Base-by-base conservation (phyloP, 2,888 invertebrate genomes). In the Anticlea derivata region DNA sequence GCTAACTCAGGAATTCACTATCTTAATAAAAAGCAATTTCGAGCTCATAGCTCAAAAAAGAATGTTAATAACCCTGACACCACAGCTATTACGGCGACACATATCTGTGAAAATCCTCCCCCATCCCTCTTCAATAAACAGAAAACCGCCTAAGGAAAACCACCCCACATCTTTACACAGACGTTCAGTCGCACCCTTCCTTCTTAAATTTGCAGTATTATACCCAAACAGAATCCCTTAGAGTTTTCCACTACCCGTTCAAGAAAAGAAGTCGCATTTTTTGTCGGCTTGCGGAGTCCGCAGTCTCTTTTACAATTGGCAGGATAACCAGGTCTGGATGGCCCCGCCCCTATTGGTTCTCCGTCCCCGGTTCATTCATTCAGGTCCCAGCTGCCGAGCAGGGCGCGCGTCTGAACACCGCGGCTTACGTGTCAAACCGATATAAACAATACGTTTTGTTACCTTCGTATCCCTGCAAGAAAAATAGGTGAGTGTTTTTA, bases 281-380 rank as follows among this genome's bases (percentile, higher is more conserved):
- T 38, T 30, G 33, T 37, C 38, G 27, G 26, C 30, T 48, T 12
- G n/a, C 30, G 1, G 13, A 33, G 24, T 5, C 1, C 1, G 2
- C 7, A 1, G 7, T 8, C 50, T 39, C 58, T 74, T 68, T 75
- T 73, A 24, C 33, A 73, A 55, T 74, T 55, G 55, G 74, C 27
- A 24, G 78, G 70, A 60, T 80, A 59, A 37, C 58, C 45, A 41
- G 51, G 61, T 61, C 69, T 63, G 70, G 64, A 60, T 64, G 68
- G 85, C 83, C 83, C 85, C 86, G 82, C 87, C 88, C 83, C 80
- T 56, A 24, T 24, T 77, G 58, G 55, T 31, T 58, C 65, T 63
- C 79, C 66, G 75, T 82, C 84, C 83, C 79, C 75, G 65, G 66
- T 83, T 80, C 88, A 88, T 87, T 88, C 88, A 87, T 80, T 82